Conservation (phyloP, 2,888 invertebrate species). For the Caenorhabditis zanzibari region DNA sequence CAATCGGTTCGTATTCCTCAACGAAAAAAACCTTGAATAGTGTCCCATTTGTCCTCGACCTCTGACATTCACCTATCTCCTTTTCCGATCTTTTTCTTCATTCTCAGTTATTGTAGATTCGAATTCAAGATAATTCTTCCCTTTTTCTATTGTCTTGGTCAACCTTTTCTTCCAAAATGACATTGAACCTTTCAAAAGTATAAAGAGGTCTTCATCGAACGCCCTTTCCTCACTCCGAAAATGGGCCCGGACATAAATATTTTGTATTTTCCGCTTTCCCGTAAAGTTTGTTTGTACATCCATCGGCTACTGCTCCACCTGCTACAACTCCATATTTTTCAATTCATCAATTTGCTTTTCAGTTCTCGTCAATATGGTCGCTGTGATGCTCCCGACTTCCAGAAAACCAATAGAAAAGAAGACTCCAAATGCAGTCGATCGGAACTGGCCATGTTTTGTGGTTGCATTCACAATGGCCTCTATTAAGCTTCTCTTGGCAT, state of each 20-base stretch:
- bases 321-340: not conserved
- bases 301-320: not conserved
- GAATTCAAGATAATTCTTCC: constrained; percentile 22
- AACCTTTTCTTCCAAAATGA: constrained; percentile 5
- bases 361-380: constrained; percentile 33
- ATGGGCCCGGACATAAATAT: not conserved
- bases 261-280: constrained; percentile 21
- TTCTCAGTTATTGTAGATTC: constrained; percentile 21
- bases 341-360: not conserved
- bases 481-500: constrained; percentile 30
- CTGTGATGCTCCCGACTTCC: constrained; percentile 52
- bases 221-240: not conserved
- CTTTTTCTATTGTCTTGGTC: constrained; percentile 44
- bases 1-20: constrained; percentile 47
- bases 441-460: constrained; percentile 50
- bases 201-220: constrained; percentile 35
- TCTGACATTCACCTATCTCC: constrained; percentile 22
- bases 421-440: constrained; percentile 26
- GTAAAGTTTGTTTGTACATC: constrained; percentile 40
- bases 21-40: constrained; percentile 25
- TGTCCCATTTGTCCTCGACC: constrained; percentile 33
- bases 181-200: constrained; percentile 48
- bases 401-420: constrained; percentile 35
- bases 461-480: constrained; percentile 48
- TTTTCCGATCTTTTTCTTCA: constrained; percentile 26